Evolutionary conservation across 2,888 invertebrate genomes (phyloP), one percentile per base, ranked within the genome.

Genomic region (Apocheima hispidaria): DNA sequence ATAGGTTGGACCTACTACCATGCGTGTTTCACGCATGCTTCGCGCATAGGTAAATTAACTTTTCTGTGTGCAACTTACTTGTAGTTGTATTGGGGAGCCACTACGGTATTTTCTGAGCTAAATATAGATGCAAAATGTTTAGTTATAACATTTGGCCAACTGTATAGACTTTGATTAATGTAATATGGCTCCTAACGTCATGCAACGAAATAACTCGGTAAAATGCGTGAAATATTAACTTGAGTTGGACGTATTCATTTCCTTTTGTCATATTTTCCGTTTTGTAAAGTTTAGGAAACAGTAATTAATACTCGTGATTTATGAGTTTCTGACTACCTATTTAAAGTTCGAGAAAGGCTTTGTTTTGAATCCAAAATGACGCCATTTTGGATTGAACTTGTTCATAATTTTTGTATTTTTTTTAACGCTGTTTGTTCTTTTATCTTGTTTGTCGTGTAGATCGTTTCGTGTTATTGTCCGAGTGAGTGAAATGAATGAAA

Each of bases 1-100:
- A 12, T 30, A 30, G 14, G 23, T 38, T 36, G 21, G 9, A 21
- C 6, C n/a, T 4, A 2, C 18, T 26, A 18, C 10, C 48, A 66
- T 71, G 70, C 73, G 74, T 68, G 41, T 65, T 61, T 61, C 63
- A 58, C 55, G 60, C 68, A 60, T 65, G 62, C 69, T 49, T 51
- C 63, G 33, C 57, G 71, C 71, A 69, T 71, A 67, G 69, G 68
- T 73, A 73, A 72, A 79, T 78, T 75, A 78, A 78, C 70, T 60
- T 9, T 28, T 3, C 28, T 23, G 16, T 16, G 26, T 28, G 28
- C 26, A 28, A 44, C 7, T 28, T 30, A 20, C n/a, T 5, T 20
- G 30, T 12, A 20, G 2, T 33, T 12, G 12, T n/a, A 4, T 3
- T 1, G 6, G 12, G 18, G 30, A 18, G 46, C 46, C 20, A 18